phyloP scores from a whole-genome alignment of 2,113 vertebrate species.

The Melanocharis versteri region DNA sequence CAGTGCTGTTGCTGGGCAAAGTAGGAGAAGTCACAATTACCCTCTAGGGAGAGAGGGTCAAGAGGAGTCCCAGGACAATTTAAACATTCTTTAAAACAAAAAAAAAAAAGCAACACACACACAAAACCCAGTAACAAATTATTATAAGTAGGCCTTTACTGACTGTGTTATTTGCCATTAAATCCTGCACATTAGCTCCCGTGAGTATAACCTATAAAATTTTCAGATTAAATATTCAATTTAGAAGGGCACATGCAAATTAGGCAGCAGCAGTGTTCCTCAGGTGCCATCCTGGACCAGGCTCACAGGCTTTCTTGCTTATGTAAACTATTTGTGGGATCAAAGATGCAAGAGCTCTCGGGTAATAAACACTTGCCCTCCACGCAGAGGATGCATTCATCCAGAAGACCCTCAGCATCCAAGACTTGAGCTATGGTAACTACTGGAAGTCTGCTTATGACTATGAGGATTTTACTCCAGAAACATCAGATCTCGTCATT shows the following conservation, averaged over 20 bases:
- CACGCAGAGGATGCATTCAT: not conserved
- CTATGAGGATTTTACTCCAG: not conserved
- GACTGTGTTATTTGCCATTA: not conserved
- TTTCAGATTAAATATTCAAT: not conserved
- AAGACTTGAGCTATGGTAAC: not conserved
- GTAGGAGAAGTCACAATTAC: not conserved
- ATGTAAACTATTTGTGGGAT: not conserved
- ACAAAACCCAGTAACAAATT: not conserved
- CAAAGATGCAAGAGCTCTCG: not conserved
- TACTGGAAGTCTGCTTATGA: not conserved
- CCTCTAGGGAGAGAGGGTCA: not conserved
- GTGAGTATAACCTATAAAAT: not conserved
- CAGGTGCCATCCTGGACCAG: not conserved
- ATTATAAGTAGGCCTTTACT: not conserved
- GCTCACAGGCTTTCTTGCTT: fast-evolving
- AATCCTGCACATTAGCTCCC: not conserved
- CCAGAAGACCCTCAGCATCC: not conserved
- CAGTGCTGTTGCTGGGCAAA: not conserved
- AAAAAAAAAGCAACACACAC: not conserved
- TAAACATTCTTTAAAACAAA: not conserved
- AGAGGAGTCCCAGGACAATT: not conserved
- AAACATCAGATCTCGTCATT: not conserved
- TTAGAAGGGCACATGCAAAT: not conserved
- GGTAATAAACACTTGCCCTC: not conserved
- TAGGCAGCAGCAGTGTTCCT: not conserved